Evolutionary conservation across 2,113 vertebrate species (phyloP).

Genomic region (Callopanchax toddi): DNA sequence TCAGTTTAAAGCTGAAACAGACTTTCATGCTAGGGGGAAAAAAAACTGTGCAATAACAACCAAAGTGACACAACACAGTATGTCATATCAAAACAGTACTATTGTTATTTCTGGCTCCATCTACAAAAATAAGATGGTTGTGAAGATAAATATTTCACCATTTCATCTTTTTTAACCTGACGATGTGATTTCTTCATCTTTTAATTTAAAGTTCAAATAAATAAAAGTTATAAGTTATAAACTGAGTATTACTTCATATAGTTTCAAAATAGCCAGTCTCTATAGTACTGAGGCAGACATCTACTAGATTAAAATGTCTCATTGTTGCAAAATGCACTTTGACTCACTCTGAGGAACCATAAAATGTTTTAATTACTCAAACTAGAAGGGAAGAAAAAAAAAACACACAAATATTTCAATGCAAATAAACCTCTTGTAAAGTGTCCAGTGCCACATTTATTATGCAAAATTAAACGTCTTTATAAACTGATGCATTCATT

Average conservation of each 20-base stretch:
- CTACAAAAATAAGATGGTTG: background rate
- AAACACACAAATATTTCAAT: background rate
- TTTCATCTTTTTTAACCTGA: background rate
- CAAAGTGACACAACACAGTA: background rate
- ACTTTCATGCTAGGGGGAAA: too few relatives aligned
- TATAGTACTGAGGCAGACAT: too few relatives aligned
- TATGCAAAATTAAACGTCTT: too few relatives aligned
- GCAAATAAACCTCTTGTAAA: too few relatives aligned
- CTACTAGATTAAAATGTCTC: too few relatives aligned
- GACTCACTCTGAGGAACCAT: background rate
- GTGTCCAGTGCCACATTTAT: too few relatives aligned
- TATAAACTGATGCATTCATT: too few relatives aligned
- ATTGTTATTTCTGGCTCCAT: background rate
- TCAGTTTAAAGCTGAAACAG: background rate
- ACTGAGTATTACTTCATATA: background rate
- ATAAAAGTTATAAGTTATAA: background rate
- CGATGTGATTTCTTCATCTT: background rate
- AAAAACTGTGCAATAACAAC: too few relatives aligned
- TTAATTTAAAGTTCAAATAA: background rate
- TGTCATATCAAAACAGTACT: background rate
- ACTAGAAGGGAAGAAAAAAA: background rate
- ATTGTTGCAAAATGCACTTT: constrained; percentile 11
- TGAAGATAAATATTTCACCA: background rate
- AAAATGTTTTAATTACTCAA: background rate
- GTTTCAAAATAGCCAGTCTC: too few relatives aligned